Base-by-base conservation (phyloP, 1,140 invertebrate genomes). In the Zaprionus taronus region DNA sequence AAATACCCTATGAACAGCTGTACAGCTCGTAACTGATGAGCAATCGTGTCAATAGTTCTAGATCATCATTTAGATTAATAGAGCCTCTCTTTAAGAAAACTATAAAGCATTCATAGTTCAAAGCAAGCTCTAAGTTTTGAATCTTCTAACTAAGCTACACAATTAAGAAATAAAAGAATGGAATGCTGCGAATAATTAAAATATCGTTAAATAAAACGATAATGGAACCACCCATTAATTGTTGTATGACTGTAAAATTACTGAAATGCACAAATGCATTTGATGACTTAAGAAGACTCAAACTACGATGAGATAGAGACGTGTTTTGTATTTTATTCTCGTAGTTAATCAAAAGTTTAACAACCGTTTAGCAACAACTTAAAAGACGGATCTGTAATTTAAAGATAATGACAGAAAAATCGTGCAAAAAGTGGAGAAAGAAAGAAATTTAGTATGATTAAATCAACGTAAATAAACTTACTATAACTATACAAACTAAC, bases 161-260 rank as follows among this genome's bases (percentile, higher is more conserved):
- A 51, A 22, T 51, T 51, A 51, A 22, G 20, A 51, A 20, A 51
- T 24, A 22, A 9, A 20, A 49, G 17, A 49, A 51, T 14, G 20
- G 47, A 51, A 51, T 51, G 47, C 47, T 24, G 20, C 2, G 20
- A 51, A 51, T 51, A 51, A 51, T 24, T 14, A 9, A 24, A 51
- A 51, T 17, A 51, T 51, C 20, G 47, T 24, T 51, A 51, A 47
- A 51, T 7, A 51, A 51, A 51, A 22, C 20, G 20, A 22, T 51
- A 51, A 51, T 51, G 12, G 6, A 51, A 14, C 47, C 12, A 22
- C 2, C 4, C 20, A 51, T 51, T 51, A 24, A 22, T 22, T 20
- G 20, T 14, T 51, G 9, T 12, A 51, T 24, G 20, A 51, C 47
- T 22, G 17, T 9, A 9, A 51, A 17, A 49, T 49, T 17, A 17